Evolutionary conservation across 2,113 vertebrate genomes (phyloP).

Genomic region (Phylloscopus trochiloides): DNA sequence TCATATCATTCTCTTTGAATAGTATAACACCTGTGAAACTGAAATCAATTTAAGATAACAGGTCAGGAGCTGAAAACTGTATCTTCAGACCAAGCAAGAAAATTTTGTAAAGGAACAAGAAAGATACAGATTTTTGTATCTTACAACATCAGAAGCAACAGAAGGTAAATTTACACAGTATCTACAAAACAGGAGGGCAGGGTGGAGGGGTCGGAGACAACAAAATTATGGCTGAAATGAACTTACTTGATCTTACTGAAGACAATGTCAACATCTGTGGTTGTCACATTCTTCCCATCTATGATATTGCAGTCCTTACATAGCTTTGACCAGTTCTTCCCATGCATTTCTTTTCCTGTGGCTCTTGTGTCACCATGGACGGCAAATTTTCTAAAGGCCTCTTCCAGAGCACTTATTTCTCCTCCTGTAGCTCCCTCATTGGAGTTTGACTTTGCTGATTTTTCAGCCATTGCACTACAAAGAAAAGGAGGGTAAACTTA

Average conservation of each 20-base stretch:
- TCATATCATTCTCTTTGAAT: not conserved
- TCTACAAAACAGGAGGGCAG: not conserved
- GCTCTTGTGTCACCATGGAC: constrained; percentile 92
- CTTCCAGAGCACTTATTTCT: constrained; percentile 88
- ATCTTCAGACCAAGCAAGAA: not conserved
- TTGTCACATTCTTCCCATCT: constrained; percentile 88
- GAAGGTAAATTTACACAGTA: not conserved
- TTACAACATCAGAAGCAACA: not conserved
- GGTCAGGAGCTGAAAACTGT: not conserved
- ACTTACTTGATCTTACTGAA: constrained; percentile 98
- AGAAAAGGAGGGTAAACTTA: not conserved
- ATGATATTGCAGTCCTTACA: constrained; percentile 94
- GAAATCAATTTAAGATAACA: not conserved
- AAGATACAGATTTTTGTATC: not conserved
- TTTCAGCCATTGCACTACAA: constrained; percentile 74
- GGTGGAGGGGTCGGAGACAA: not conserved
- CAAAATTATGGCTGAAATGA: not conserved
- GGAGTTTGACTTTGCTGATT: constrained; percentile 74
- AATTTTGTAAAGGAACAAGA: not conserved
- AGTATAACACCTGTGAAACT: not conserved
- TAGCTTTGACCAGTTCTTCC: constrained; percentile 97
- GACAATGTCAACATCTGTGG: constrained; percentile 95
- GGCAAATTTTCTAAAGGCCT: constrained; percentile 89
- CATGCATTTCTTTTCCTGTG: constrained; percentile 91
- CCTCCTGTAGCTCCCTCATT: constrained; percentile 78